Conservation (phyloP, 2,888 invertebrate species). For the Entomobrya proxima region DNA sequence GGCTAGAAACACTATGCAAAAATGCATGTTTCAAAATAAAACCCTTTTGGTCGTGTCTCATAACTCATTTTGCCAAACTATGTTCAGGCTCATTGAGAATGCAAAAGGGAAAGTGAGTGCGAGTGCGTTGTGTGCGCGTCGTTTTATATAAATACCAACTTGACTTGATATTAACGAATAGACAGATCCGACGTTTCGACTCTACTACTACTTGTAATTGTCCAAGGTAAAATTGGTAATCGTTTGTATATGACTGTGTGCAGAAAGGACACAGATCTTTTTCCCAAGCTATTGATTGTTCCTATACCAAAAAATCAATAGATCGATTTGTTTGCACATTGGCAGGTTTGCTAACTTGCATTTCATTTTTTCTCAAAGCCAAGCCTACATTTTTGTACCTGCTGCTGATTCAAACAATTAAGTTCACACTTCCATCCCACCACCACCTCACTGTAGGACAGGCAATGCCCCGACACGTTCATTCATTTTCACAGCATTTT, state of each 20-base stretch:
- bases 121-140: not conserved
- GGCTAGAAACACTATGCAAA: not conserved
- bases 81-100: conserved; percentile 15
- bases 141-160: too few relatives aligned
- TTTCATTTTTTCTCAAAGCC: conserved; percentile 1
- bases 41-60: not conserved
- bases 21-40: not conserved
- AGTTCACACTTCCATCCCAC: not conserved
- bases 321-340: too few relatives aligned
- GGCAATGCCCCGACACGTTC: not conserved
- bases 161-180: too few relatives aligned
- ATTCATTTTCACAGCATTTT: not conserved
- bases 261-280: not conserved
- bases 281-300: not conserved
- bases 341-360: too few relatives aligned
- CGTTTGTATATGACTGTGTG: too few relatives aligned
- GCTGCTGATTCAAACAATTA: too few relatives aligned
- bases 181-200: too few relatives aligned
- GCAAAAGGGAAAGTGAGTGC: conserved; percentile 1
- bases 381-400: not conserved
- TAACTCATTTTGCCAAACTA: not conserved
- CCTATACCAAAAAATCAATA: not conserved
- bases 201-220: too few relatives aligned
- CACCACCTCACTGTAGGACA: not conserved
- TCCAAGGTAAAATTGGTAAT: too few relatives aligned